Evolutionary conservation across 2,888 invertebrate genomes (phyloP), one percentile per base, ranked within the genome.

Genomic region (Drosophila quinaria): DNA sequence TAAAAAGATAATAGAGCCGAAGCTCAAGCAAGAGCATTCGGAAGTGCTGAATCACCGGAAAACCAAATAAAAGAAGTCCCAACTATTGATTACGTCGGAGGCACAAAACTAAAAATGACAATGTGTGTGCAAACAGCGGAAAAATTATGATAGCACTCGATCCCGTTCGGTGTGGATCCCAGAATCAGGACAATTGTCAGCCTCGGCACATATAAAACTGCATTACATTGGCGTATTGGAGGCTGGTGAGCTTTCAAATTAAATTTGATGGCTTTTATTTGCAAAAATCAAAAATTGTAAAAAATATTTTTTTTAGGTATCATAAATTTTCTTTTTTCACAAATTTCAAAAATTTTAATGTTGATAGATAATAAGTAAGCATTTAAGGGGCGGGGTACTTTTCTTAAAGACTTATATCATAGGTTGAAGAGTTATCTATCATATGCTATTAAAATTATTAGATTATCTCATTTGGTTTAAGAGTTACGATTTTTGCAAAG

Each of bases 51-150:
- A 89, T 90, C 89, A 89, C 90, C 88, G 88, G 88, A 88, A 90
- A 88, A 82, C 89, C 89, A 90, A 90, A 90, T 89, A 90, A 88
- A 87, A 89, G 84, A 90, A 89, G 90, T 87, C 89, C 86, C 89
- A 89, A 89, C 90, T 89, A 89, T 90, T 89, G 88, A 89, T 89
- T 90, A 88, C 88, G 89, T 78, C 78, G 89, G 72, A 74, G 72
- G 52, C 63, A 65, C 64, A 70, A 70, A 84, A 74, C 85, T 85
- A 80, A 85, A 85, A 87, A 70, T 72, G 62, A 70, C 78, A 77
- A 71, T 83, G 77, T 75, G 72, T 87, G 83, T 82, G 83, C 87
- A 86, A 79, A 68, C 68, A 74, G 73, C 73, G 76, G 73, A 74
- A 76, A 83, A 77, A 87, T 88, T 89, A 77, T 79, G 84, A 87